phyloP scores from a whole-genome alignment of 2,797 vertebrate genomes.

The Lepus townsendii region DNA sequence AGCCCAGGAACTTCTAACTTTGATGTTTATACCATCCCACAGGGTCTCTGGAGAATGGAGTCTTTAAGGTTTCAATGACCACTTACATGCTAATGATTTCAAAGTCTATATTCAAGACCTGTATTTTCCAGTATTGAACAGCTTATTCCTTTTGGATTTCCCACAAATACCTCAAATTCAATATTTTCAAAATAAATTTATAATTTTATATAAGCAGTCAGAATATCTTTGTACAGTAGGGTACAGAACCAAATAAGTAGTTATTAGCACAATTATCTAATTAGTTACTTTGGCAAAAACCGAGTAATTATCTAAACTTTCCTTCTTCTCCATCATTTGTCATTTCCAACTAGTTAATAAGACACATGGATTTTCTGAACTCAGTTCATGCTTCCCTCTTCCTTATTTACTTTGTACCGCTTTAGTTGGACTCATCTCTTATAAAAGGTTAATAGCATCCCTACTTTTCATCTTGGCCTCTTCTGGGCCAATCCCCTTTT shows the following conservation, averaged over 20 bases:
- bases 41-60: neutral
- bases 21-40: neutral
- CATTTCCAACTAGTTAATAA: conserved; percentile 19
- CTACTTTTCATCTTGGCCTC: neutral
- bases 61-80: neutral
- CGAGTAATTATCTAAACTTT: neutral
- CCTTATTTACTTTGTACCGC: neutral
- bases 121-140: neutral
- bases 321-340: neutral
- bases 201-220: neutral
- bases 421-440: neutral
- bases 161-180: neutral
- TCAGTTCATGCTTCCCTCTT: neutral
- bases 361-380: neutral
- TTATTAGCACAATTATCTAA: neutral
- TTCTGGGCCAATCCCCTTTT: neutral
- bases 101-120: neutral
- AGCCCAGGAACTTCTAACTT: neutral
- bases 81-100: neutral
- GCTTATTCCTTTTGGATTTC: neutral
- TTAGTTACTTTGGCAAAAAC: neutral
- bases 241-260: neutral
- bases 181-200: conserved; percentile 40
- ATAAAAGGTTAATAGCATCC: neutral
- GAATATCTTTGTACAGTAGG: neutral